Conservation (phyloP, 2,113 vertebrate species). For the Canis aureus region DNA sequence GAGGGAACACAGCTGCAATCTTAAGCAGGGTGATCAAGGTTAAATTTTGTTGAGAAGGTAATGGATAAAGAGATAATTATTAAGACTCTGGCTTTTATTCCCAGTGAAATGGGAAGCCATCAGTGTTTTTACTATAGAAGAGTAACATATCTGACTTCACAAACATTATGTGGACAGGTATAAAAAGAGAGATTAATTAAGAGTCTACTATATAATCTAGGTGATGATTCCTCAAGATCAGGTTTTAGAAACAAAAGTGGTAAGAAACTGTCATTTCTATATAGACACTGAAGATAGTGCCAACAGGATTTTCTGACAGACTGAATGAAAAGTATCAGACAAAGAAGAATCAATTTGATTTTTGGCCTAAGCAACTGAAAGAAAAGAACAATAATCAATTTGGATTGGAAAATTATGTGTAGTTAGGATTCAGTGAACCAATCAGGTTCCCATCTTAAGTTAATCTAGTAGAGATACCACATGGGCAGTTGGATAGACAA, state of each 20-base stretch:
- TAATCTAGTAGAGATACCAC: not conserved
- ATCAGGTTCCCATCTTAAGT: not conserved
- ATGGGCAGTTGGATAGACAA: not conserved
- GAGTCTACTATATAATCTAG: not conserved
- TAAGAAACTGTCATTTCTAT: not conserved
- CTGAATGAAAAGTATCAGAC: not conserved
- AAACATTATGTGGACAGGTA: not conserved
- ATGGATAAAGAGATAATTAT: not conserved
- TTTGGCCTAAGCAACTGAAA: not conserved
- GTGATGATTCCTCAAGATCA: not conserved
- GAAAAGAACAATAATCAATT: not conserved
- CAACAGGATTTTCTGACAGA: constrained; percentile 5
- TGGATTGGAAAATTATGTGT: not conserved
- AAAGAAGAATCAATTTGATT: not conserved
- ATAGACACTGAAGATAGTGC: not conserved
- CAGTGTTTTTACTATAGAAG: not conserved
- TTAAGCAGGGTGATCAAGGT: not conserved
- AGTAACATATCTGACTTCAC: not conserved
- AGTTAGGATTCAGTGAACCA: not conserved
- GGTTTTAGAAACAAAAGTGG: not conserved
- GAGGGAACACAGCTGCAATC: not conserved
- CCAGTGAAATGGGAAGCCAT: not conserved
- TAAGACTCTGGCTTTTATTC: not conserved
- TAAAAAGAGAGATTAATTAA: not conserved
- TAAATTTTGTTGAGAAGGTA: not conserved